These are phyloP conservation scores for Epinotia demarniana DNA, from an alignment of 2,888 invertebrate genomes.

Conservation along the genomic window DNA sequence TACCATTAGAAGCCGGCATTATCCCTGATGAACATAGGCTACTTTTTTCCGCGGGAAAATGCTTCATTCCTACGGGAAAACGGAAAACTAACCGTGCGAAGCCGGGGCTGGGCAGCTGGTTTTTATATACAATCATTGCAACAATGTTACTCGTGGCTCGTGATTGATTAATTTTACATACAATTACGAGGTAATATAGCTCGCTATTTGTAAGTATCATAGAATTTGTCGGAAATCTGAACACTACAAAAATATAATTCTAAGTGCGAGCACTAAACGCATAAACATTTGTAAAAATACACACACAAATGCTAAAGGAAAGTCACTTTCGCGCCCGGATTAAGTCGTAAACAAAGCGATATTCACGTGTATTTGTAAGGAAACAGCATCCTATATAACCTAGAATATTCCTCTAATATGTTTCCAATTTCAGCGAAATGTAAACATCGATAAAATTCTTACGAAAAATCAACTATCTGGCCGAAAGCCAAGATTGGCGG, in stretches of 20 bases:
- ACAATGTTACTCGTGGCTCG: too few relatives aligned
- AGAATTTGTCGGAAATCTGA: neutral
- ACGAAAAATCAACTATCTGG: conserved; percentile 38
- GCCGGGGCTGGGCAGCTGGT: too few relatives aligned
- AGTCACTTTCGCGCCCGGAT: conserved; percentile 34
- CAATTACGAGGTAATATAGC: neutral
- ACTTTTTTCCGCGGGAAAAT: too few relatives aligned
- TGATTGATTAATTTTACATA: neutral
- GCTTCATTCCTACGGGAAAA: too few relatives aligned
- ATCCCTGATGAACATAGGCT: too few relatives aligned
- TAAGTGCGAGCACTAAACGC: conserved; percentile 17
- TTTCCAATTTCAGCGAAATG: conserved; percentile 30
- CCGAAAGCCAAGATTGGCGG: conserved; percentile 34
- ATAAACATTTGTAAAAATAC: conserved; percentile 15
- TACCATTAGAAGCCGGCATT: too few relatives aligned
- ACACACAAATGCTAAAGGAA: conserved; percentile 10
- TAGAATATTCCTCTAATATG: conserved; percentile 34
- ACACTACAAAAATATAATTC: neutral
- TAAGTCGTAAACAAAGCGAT: conserved; percentile 19
- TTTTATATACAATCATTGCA: too few relatives aligned
- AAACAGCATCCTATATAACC: conserved; percentile 29
- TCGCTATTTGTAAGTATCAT: neutral
- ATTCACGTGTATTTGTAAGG: neutral
- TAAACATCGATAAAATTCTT: conserved; percentile 37
- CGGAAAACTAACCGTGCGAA: too few relatives aligned